Evolutionary conservation across 2,888 invertebrate genomes (phyloP), one percentile per base, ranked within the genome.

Genomic region (Drosophila atripex): DNA sequence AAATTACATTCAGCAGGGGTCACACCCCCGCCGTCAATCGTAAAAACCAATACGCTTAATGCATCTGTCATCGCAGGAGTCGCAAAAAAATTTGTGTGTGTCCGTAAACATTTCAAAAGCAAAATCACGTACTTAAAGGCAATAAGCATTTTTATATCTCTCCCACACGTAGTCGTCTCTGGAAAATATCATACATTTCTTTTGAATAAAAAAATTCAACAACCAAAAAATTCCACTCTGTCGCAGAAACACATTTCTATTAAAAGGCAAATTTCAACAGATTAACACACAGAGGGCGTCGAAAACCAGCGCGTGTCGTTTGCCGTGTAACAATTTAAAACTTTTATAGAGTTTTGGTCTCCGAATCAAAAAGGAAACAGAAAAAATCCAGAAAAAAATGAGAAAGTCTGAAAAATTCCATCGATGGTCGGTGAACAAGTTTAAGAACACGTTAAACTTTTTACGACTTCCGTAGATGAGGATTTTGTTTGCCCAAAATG

Each of bases 181-280:
- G 32, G 12, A 28, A 32, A 12, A 32, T 3, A 28, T 28, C 3
- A 9, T 28, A 28, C 9, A 28, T 32, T 30, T 32, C n/a, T 32
- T 12, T 32, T n/a, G 12, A 12, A 12, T 12, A 32, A 32, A 32
- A 32, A 12, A 32, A 32, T n/a, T 6, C 32, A 12, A 32, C 12
- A 32, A 12, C 14, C 5, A 57, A 71, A 71, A 68, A 64, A 60
- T 50, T 41, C 39, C 39, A 41, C 11, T 18, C 39, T 18, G 9
- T 35, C 16, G 38, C 21, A 21, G 35, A 65, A 46, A 43, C 47
- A 76, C 47, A 79, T 75, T 79, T 86, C 73, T 80, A 83, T 80
- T 79, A 76, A 80, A 86, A 80, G 75, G 83, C 83, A 80, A 80
- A 80, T 80, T 86, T 86, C 83, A 77, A 86, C 83, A 80, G 86